A percentile compares a stretch with the other conserved stretches of the same genome.
phyloP scores from a whole-genome alignment of 2,113 vertebrate species.

The Heliornis fulica region DNA sequence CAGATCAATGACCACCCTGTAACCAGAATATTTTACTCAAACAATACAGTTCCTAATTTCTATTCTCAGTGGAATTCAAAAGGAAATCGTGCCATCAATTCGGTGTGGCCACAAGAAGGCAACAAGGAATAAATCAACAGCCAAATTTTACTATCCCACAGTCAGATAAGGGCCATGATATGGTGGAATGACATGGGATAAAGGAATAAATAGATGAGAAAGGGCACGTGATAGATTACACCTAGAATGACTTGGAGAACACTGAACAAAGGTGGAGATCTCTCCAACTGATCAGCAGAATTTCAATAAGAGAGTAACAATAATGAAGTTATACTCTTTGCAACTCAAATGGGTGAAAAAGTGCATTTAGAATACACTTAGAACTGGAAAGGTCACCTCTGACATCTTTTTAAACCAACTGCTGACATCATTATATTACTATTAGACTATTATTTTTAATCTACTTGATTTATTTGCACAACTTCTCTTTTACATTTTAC shows the following conservation, averaged over 20 bases:
- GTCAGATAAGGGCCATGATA: not conserved
- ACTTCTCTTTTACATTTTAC: not conserved
- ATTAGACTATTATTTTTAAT: not conserved
- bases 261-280: not conserved
- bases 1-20: not conserved
- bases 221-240: not conserved
- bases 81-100: not conserved
- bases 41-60: not conserved
- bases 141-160: not conserved
- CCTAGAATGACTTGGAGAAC: not conserved
- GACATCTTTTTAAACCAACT: not conserved
- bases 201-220: not conserved
- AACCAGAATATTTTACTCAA: not conserved
- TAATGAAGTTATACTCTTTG: not conserved
- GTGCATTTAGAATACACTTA: not conserved
- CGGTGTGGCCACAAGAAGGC: not conserved
- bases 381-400: not conserved
- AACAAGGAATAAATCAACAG: not conserved
- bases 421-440: not conserved
- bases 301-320: not conserved
- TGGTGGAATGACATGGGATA: not conserved
- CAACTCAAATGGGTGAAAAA: not conserved
- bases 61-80: not conserved
- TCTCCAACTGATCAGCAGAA: not conserved
- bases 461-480: not conserved